These are phyloP conservation scores for Drosophila diplacantha DNA, from an alignment of 2,888 invertebrate species.

Conservation along the genomic window DNA sequence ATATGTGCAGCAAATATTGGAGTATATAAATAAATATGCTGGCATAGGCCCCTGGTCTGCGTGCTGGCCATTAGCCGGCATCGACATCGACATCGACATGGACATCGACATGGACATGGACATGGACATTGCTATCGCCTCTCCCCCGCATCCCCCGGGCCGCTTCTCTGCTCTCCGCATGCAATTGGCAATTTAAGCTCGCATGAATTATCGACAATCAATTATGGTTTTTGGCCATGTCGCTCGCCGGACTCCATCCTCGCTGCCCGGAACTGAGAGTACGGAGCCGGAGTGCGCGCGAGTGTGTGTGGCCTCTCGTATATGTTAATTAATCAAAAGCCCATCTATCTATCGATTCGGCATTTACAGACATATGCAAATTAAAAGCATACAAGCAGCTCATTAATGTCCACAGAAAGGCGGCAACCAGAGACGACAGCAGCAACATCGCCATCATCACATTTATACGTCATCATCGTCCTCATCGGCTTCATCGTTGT, in stretches of 20 bases:
- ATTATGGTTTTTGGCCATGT: constrained; percentile 68
- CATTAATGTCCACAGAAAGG: constrained; percentile 61
- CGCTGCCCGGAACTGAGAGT: constrained; percentile 2
- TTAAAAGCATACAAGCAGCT: constrained; percentile 68
- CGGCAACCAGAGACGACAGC: constrained; percentile 32
- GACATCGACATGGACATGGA: constrained; percentile 9
- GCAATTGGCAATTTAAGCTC: constrained; percentile 76
- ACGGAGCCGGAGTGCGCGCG: background rate
- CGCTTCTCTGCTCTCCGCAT: constrained; percentile 30
- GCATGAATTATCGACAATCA: constrained; percentile 75
- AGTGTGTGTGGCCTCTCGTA: constrained; percentile 16
- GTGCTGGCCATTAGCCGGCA: constrained; percentile 53
- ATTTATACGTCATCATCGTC: background rate
- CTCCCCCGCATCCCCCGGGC: constrained; percentile 4
- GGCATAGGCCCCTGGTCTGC: constrained; percentile 22
- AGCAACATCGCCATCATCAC: background rate
- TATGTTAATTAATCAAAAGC: constrained; percentile 69
- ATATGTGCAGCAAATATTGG: constrained; percentile 22
- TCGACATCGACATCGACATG: constrained; percentile 14
- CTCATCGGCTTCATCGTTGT: background rate
- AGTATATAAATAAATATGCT: constrained; percentile 17
- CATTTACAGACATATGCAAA: constrained; percentile 68
- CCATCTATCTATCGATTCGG: constrained; percentile 67
- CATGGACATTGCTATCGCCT: constrained; percentile 24
- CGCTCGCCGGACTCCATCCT: constrained; percentile 29